Conservation (phyloP, 2,797 vertebrate species). For the Serranus cabrilla region DNA sequence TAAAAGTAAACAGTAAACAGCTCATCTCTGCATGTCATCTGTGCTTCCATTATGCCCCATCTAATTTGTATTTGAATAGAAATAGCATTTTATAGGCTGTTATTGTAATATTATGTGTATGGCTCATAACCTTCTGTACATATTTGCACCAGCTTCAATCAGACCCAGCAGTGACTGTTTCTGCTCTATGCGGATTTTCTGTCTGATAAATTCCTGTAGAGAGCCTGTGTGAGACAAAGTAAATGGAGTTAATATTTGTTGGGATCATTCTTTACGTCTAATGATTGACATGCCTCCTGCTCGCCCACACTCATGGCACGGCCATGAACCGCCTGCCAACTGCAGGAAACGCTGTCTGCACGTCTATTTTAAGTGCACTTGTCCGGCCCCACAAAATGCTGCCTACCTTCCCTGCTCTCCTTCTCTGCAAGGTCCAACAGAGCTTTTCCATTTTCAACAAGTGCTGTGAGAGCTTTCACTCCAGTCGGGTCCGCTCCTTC, state of each 20-base stretch:
- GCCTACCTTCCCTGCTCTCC: slow-evolving; percentile 65
- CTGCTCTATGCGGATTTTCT: slow-evolving; percentile 62
- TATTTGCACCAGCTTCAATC: slow-evolving; percentile 51
- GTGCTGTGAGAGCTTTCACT: slow-evolving; percentile 36
- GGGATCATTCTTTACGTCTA: slow-evolving; percentile 19
- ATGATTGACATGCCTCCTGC: slow-evolving; percentile 57
- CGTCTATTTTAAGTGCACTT: slow-evolving; percentile 53
- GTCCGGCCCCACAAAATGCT: slow-evolving; percentile 25
- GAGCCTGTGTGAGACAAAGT: slow-evolving; percentile 41
- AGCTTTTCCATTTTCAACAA: slow-evolving; percentile 55
- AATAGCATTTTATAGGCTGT: not conserved
- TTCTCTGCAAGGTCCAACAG: slow-evolving; percentile 60
- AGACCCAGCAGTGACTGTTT: slow-evolving; percentile 62
- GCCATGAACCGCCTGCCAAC: slow-evolving; percentile 30
- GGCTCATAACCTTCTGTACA: slow-evolving; percentile 62
- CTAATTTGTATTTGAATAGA: not conserved
- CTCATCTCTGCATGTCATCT: not conserved
- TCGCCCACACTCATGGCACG: not conserved
- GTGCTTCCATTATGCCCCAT: not conserved
- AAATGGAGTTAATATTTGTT: slow-evolving; percentile 25
- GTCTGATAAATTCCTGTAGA: slow-evolving; percentile 57
- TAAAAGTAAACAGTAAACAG: not conserved
- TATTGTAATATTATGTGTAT: not conserved
- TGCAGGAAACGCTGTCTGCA: slow-evolving; percentile 30
- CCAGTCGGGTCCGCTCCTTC: not conserved